Base-by-base conservation (phyloP, 1,140 invertebrate genomes). In the Neotoxoptera formosana region DNA sequence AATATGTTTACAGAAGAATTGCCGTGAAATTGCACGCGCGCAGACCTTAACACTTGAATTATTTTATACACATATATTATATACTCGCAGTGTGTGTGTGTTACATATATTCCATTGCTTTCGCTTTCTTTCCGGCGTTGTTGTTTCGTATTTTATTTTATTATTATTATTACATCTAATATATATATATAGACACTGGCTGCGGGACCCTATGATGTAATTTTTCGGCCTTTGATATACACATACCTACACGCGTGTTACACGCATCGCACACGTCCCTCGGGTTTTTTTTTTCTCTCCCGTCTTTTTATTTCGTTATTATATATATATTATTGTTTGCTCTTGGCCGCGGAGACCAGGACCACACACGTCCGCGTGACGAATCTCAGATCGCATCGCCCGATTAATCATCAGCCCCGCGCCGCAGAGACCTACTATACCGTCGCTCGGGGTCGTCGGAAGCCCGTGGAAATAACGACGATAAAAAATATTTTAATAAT, bases 291-390 rank as follows among this genome's bases (percentile, higher is more conserved):
- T 34, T 51, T 88, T 51, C 47, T 48, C 51, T 20, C 51, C 21
- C 1, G 17, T 86, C 30, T 84, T 53, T 53, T 14, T 89, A 67
- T 67, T 67, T 76, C 60, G 60, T 76, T 76, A 76, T 34, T 76
- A 67, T n/a, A 67, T 67, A 41, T 2, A 67, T 67, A 67, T 67
- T 11, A 67, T n/a, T 30, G 36, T 48, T 86, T 86, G 84, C 41
- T 86, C 41, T 86, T 53, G 23, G 45, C 45, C 47, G 21, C 34
- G 51, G 41, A 25, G 88, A 90, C 53, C 88, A 60, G 25, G 88
- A 90, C 88, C 88, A 60, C 88, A 90, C 88, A 89, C 87, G 87
- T 36, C 48, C 48, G 88, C 53, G 88, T 90, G 88, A 90, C 88
- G 88, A 90, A 90, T 90, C 56, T 56, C 88, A 34, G 53, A 90